Evolutionary conservation across 2,113 vertebrate species (phyloP).

Genomic region (Ptychochromis oligacanthus): DNA sequence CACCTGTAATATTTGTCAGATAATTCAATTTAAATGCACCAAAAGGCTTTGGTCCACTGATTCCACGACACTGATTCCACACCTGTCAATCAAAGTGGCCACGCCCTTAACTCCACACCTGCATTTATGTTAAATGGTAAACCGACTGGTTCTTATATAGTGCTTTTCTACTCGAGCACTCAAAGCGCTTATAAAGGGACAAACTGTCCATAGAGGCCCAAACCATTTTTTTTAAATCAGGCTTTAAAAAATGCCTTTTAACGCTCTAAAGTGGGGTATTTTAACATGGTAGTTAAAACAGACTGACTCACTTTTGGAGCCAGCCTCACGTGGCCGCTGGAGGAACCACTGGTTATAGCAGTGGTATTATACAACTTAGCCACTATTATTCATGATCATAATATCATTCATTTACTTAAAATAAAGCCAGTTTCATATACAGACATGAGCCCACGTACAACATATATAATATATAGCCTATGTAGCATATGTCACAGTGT

Average conservation of each 20-base stretch:
- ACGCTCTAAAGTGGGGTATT: background rate
- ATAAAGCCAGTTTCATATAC: background rate
- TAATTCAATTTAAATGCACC: background rate
- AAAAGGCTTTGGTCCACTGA: no score
- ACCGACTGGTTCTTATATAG: no score
- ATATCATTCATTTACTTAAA: background rate
- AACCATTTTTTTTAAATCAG: background rate
- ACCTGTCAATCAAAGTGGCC: no score
- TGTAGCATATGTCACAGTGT: no score
- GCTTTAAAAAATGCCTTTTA: background rate
- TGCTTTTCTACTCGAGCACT: no score
- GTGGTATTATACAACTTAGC: background rate
- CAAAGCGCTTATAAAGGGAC: no score
- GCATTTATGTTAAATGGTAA: no score
- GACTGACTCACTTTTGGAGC: background rate
- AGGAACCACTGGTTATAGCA: background rate
- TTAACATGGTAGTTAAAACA: background rate
- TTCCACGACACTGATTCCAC: no score
- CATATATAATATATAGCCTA: background rate
- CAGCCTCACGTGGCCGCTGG: background rate
- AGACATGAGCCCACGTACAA: background rate
- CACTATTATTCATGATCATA: background rate
- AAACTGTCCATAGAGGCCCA: background rate
- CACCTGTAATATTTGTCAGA: background rate
- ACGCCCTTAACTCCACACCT: background rate